Base-by-base conservation (phyloP, 2,797 vertebrate species). In the Muscicapa comitata region DNA sequence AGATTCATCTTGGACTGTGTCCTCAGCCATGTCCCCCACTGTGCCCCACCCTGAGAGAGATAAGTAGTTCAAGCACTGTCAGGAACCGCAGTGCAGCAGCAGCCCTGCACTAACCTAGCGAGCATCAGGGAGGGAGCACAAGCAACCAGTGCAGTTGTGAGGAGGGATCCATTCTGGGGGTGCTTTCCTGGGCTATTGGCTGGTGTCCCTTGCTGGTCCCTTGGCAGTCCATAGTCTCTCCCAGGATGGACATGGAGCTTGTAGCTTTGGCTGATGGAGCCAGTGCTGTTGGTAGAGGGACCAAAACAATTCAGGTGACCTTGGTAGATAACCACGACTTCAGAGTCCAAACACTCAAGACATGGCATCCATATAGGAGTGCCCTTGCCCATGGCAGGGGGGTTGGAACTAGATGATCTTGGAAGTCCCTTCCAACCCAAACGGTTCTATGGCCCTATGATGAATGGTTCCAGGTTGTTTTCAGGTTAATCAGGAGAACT, bases 51-150 rank as follows among this genome's bases (percentile, higher is more conserved):
- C 50, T 33, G 68, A 73, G 68, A 80, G 4, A 13, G 1, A 1
- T 43, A 29, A 48, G 35, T 21, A 33, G 18, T 59, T 65, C 18
- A 48, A 73, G 13, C 13, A 25, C 23, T 55, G 13, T 55, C 47
- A 79, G 31, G 25, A 35, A 2, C 28, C 43, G 25, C 28, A 20
- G 4, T 16, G 13, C 8, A 48, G 29, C 42, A 87, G 19, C 33
- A 70, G 10, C 4, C 47, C n/a, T 37, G 23, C 51, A 43, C 47
- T 80, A n/a, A 38, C 15, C 25, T 15, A 16, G 37, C 0, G 0
- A 80, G 12, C 20, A 11, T 19, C n/a, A 77, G 42, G 51, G 31
- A 81, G 31, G 17, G 33, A 67, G 35, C 9, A 23, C 16, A 11
- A 13, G 10, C 0, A 1, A 63, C 5, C 40, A 38, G 28, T 4